phyloP scores from a whole-genome alignment of 2,888 invertebrate genomes.

The Cremastobaeus sp. region DNA sequence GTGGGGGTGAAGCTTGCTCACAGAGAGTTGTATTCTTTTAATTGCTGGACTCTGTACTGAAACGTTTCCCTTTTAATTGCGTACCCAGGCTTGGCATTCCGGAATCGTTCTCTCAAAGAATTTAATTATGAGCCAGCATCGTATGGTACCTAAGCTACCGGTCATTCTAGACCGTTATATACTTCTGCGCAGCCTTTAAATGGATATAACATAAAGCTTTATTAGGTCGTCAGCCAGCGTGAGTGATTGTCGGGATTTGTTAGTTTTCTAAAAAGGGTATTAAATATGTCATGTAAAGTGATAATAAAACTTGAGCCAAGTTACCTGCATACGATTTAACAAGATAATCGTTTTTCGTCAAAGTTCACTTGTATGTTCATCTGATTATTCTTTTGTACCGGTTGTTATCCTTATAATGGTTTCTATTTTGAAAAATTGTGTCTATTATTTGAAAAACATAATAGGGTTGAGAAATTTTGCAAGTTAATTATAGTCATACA shows the following conservation, averaged over 20 bases:
- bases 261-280: conserved; percentile 57
- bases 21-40: conserved; percentile 75
- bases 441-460: no score
- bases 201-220: conserved; percentile 67
- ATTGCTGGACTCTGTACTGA: conserved; percentile 73
- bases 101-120: conserved; percentile 77
- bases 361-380: conserved; percentile 14
- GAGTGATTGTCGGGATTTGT: conserved; percentile 58
- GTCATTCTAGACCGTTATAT: conserved; percentile 63
- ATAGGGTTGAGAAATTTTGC: no score
- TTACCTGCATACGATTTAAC: conserved; percentile 36
- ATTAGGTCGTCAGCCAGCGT: conserved; percentile 64
- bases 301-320: conserved; percentile 45
- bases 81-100: conserved; percentile 73
- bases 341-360: conserved; percentile 50
- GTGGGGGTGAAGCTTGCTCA: conserved; percentile 67
- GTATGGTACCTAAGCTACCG: conserved; percentile 63
- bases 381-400: no score
- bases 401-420: neutral
- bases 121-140: conserved; percentile 73
- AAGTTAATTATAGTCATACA: no score
- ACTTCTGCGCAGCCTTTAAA: conserved; percentile 63
- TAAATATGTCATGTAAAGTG: conserved; percentile 57
- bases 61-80: conserved; percentile 78
- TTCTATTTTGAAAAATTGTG: neutral